phyloP scores from a whole-genome alignment of 2,113 vertebrate genomes.

The Xiphias gladius region DNA sequence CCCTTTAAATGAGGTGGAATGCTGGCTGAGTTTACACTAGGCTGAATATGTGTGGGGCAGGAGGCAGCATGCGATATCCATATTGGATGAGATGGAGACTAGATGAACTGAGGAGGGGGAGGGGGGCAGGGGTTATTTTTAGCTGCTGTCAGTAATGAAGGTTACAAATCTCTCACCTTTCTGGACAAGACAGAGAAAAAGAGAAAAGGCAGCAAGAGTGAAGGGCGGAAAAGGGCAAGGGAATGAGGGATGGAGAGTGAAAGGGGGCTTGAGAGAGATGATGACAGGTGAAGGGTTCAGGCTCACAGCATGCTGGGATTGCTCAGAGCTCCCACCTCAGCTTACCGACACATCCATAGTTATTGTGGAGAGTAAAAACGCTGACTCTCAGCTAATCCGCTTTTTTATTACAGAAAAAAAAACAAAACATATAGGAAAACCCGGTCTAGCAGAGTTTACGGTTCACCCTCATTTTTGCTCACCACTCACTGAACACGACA shows the following conservation, averaged over 20 bases:
- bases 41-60: conserved; percentile 59
- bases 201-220: conserved; percentile 22
- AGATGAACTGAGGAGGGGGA: conserved; percentile 61
- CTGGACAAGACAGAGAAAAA: conserved; percentile 28
- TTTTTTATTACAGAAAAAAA: conserved; percentile 11
- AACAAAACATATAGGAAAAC: conserved; percentile 12
- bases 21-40: conserved; percentile 67
- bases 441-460: conserved; percentile 8
- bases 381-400: conserved; percentile 21
- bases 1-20: conserved; percentile 69
- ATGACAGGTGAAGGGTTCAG: conserved; percentile 52
- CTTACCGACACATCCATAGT: conserved; percentile 42
- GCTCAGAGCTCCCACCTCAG: conserved; percentile 37
- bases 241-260: conserved; percentile 34
- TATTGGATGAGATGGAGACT: conserved; percentile 72
- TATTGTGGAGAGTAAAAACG: conserved; percentile 31
- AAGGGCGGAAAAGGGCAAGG: conserved; percentile 37
- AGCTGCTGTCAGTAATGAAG: conserved; percentile 74
- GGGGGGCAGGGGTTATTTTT: conserved; percentile 68
- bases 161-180: conserved; percentile 71
- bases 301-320: conserved; percentile 44
- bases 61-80: conserved; percentile 69
- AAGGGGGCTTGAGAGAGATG: conserved; percentile 34
- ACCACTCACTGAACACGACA: conserved; percentile 26
- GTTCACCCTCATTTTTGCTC: conserved; percentile 29